These are phyloP conservation scores for Hypotaenidia philippensis DNA, from an alignment of 2,797 vertebrate species.

Conservation along the genomic window DNA sequence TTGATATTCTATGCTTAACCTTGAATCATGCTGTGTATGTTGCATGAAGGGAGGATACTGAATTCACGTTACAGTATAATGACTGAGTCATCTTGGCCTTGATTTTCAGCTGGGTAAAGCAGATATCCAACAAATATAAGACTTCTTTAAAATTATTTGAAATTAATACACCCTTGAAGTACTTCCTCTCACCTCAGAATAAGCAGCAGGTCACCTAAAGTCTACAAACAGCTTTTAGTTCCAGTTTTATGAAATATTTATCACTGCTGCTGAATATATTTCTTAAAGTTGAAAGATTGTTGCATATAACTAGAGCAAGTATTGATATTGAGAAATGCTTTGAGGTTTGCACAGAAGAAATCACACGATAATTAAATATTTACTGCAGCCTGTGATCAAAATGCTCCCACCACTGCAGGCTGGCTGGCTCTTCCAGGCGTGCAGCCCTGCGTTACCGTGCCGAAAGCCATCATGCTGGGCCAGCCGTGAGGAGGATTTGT, in stretches of 20 bases:
- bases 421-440: not conserved
- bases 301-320: slow-evolving; percentile 31
- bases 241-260: slow-evolving; percentile 70
- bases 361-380: slow-evolving; percentile 54
- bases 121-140: slow-evolving; percentile 18
- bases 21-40: slow-evolving; percentile 64
- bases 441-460: not conserved
- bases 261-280: slow-evolving; percentile 42
- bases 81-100: slow-evolving; percentile 47
- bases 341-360: slow-evolving; percentile 50
- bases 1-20: slow-evolving; percentile 74
- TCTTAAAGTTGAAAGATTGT: slow-evolving; percentile 55
- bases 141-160: slow-evolving; percentile 63
- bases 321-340: slow-evolving; percentile 51
- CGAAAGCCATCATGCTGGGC: not conserved
- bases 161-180: slow-evolving; percentile 64
- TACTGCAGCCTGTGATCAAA: slow-evolving; percentile 11
- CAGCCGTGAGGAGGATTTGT: not conserved
- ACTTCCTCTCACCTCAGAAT: slow-evolving; percentile 19
- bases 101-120: slow-evolving; percentile 58
- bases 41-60: slow-evolving; percentile 33
- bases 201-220: slow-evolving; percentile 25
- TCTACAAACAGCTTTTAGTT: slow-evolving; percentile 35
- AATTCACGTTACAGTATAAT: not conserved
- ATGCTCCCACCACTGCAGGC: not conserved